phyloP scores from a whole-genome alignment of 2,797 vertebrate genomes.

The Toxotes lorentzi region DNA sequence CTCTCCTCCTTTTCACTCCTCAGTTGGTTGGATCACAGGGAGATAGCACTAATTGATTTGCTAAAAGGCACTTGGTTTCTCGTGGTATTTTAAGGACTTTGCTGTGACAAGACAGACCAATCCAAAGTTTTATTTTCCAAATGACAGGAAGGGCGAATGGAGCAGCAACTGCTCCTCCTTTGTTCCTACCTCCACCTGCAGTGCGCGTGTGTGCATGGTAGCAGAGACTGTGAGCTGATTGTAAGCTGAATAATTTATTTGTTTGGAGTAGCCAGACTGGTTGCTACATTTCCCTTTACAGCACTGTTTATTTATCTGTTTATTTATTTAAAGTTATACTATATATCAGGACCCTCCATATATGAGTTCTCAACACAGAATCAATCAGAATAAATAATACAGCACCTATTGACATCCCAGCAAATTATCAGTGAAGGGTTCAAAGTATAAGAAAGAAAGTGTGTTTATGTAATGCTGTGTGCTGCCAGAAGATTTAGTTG shows the following conservation, averaged over 20 bases:
- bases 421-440: slow-evolving; percentile 46
- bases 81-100: slow-evolving; percentile 34
- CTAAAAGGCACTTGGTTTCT: slow-evolving; percentile 65
- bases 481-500: slow-evolving; percentile 44
- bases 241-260: slow-evolving; percentile 72
- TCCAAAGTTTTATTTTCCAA: slow-evolving; percentile 19
- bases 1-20: slow-evolving; percentile 34
- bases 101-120: slow-evolving; percentile 8
- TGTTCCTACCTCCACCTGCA: slow-evolving; percentile 30
- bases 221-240: slow-evolving; percentile 57
- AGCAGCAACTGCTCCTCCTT: background rate
- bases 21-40: slow-evolving; percentile 69
- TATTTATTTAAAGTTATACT: slow-evolving; percentile 63
- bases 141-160: background rate
- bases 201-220: background rate
- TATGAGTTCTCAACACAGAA: slow-evolving; percentile 48
- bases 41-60: slow-evolving; percentile 80
- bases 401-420: slow-evolving; percentile 43
- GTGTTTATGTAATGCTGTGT: slow-evolving; percentile 37
- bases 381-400: slow-evolving; percentile 56
- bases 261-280: slow-evolving; percentile 42
- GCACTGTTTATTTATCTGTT: slow-evolving; percentile 40
- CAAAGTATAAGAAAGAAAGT: slow-evolving; percentile 41
- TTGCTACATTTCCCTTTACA: slow-evolving; percentile 52
- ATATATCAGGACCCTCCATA: slow-evolving; percentile 33